Evolutionary conservation across 2,113 vertebrate genomes (phyloP), one percentile per base, ranked within the genome.

Genomic region (Ahaetulla prasina): DNA sequence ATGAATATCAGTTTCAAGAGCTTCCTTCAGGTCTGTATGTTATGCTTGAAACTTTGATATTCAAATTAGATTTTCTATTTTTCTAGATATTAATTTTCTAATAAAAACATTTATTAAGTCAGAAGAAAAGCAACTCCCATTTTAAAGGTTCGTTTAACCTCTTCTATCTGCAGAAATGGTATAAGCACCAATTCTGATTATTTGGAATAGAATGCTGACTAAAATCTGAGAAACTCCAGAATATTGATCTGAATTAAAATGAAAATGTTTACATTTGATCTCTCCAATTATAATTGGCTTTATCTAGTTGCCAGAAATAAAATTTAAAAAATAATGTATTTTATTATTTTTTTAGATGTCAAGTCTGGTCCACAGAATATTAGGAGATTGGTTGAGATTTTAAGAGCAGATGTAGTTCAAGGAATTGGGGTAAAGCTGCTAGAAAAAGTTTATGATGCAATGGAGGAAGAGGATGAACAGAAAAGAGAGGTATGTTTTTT

Each of bases 401-500:
- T 99, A 95, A 98, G 99, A 93, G 98, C 98, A 89, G 99, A 99
- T 95, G 98, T 99, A 87, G 97, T 99, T 43, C 98, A 98, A 94
- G 99, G 98, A 54, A 91, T 99, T 55, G 99, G 99, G 20, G 96
- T 99, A 94, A 98, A 99, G 93, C 98, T 99, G 95, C 97, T 99
- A 92, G 98, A 99, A 95, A 97, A 97, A 95, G 98, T 97, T 0
- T 97, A 99, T 95, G 98, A 98, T 94, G 97, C 99, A 95, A 98
- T 99, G 98, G 99, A 99, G 94, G 98, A 98, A 88, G 98, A 99
- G 0, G 98, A 99, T 94, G 99, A 99, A 91, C 57, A n/a, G 0
- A 97, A 98, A 94, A 98, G 98, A 98, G 98, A 99, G 98, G 99
- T 98, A 94, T 95, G 2, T 85, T 55, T 74, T 55, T 74, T 84